Evolutionary conservation across 1,140 invertebrate species (phyloP).

Genomic region (Muscidifurax raptorellus): DNA sequence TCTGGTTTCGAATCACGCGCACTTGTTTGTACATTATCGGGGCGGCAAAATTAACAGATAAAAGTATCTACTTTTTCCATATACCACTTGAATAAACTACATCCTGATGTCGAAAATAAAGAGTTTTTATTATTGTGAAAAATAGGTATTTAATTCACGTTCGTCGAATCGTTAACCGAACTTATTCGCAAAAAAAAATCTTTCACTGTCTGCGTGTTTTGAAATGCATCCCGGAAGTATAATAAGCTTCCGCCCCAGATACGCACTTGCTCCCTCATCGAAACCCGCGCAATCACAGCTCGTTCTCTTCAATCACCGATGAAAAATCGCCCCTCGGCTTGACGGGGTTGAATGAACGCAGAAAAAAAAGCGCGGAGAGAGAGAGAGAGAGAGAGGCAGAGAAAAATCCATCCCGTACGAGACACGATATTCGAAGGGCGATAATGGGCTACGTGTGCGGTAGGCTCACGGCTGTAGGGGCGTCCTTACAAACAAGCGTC

Average conservation of each 20-base stretch:
- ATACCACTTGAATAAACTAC: no score
- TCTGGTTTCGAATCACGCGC: no score
- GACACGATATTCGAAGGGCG: not conserved
- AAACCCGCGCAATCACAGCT: not conserved
- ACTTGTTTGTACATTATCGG: no score
- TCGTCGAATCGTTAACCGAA: not conserved
- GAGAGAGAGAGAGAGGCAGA: not conserved
- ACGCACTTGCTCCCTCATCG: not conserved
- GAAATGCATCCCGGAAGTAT: not conserved
- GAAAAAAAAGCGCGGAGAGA: not conserved
- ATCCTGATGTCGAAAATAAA: not conserved
- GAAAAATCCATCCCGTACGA: not conserved
- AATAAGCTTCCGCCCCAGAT: constrained; percentile 8
- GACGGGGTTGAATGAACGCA: not conserved
- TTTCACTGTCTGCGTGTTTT: not conserved
- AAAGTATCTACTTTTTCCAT: no score
- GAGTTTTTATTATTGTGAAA: not conserved
- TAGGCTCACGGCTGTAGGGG: not conserved
- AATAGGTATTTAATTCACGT: not conserved
- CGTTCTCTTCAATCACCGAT: constrained; percentile 30
- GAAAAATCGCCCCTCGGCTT: not conserved
- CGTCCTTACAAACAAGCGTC: constrained; percentile 24
- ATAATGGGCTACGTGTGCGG: not conserved
- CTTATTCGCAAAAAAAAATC: not conserved
- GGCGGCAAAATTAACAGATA: no score